Evolutionary conservation across 2,113 vertebrate genomes (phyloP).

Genomic region (Mungos mungo): DNA sequence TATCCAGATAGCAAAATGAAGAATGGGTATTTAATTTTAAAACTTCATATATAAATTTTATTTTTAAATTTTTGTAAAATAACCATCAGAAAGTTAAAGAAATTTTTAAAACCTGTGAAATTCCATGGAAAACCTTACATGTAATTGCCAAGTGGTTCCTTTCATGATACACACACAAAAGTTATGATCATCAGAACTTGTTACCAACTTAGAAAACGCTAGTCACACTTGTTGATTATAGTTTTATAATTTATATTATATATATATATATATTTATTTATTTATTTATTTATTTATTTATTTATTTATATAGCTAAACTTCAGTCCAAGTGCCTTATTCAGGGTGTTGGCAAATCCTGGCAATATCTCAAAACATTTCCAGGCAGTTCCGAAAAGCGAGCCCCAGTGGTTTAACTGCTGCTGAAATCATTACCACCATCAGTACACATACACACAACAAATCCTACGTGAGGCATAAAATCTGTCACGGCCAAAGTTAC

Average conservation of each 20-base stretch:
- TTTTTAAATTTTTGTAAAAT: not conserved
- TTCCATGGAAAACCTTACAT: conserved; percentile 1
- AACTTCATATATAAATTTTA: conserved; percentile 15
- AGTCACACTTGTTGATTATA: not conserved
- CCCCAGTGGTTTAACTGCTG: not conserved
- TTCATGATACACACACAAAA: not conserved
- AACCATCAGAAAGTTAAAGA: not conserved
- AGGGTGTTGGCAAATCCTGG: not conserved
- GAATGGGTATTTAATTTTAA: conserved; percentile 68
- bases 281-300: not conserved
- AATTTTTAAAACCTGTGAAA: not conserved
- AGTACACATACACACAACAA: not conserved
- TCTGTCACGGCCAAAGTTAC: not conserved
- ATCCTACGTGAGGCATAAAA: not conserved
- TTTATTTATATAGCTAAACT: not conserved
- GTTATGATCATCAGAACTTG: not conserved
- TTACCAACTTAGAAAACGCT: conserved; percentile 22
- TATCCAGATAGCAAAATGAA: rapidly evolving
- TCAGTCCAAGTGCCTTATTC: not conserved
- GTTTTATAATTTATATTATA: not conserved
- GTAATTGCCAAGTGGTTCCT: not conserved
- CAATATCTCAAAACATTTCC: not conserved
- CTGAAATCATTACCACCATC: too few species aligned
- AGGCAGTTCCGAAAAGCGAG: not conserved
- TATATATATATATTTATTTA: too few species aligned